Evolutionary conservation across 1,140 invertebrate genomes (phyloP).

Genomic region (Rhyacophila brunnea): DNA sequence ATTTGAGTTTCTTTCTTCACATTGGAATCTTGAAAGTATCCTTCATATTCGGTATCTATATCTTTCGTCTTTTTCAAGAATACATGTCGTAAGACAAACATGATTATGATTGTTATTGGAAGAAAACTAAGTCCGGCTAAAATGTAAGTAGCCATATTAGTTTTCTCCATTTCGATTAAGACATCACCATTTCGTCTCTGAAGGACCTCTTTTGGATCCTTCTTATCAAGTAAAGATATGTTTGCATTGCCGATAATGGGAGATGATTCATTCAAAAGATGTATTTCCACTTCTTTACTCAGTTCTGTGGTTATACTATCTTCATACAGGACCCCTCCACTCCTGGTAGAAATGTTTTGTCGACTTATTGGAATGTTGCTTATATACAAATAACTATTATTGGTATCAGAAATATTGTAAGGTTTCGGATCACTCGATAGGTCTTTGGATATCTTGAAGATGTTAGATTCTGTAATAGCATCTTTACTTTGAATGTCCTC

Average conservation of each 20-base stretch:
- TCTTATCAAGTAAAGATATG: slow-evolving; percentile 6
- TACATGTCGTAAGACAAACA: slow-evolving; percentile 55
- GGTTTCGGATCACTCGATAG: no score
- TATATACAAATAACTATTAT: slow-evolving; percentile 19
- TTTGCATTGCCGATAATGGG: neutral
- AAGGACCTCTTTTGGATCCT: slow-evolving; percentile 15
- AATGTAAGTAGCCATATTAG: slow-evolving; percentile 58
- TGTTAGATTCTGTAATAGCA: slow-evolving; percentile 1
- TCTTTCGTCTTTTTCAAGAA: slow-evolving; percentile 58
- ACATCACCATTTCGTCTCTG: slow-evolving; percentile 48
- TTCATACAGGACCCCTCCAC: neutral
- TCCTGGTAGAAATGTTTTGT: neutral
- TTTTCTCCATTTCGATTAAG: slow-evolving; percentile 54
- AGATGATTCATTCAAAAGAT: neutral
- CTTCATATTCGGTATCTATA: slow-evolving; percentile 58
- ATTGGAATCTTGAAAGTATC: slow-evolving; percentile 55
- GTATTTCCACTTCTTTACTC: neutral
- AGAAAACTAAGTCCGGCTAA: slow-evolving; percentile 59
- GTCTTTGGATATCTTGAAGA: neutral
- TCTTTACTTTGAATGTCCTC: neutral
- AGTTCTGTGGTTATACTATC: neutral
- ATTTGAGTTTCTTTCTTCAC: slow-evolving; percentile 52
- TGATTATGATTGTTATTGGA: slow-evolving; percentile 56
- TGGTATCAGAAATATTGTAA: slow-evolving; percentile 12
- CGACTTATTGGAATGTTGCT: neutral